Percentiles rank a stretch among this genome's conserved stretches.
Evolutionary conservation across 2,113 vertebrate species (phyloP).

Genomic region (Oncorhynchus nerka): DNA sequence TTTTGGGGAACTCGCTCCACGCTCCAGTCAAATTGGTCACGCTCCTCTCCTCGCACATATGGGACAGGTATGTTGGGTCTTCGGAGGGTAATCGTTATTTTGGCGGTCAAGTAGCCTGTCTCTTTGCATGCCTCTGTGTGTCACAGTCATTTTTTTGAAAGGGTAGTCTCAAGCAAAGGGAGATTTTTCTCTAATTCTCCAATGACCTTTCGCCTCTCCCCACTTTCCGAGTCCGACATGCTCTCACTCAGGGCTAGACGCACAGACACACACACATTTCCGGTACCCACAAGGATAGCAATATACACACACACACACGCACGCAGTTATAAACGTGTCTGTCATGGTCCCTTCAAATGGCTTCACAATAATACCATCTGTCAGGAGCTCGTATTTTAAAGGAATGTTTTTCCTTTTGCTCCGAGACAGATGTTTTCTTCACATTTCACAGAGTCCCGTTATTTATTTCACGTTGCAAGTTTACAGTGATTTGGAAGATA

Average conservation of each 20-base stretch:
- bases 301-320: no score
- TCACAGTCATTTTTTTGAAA: neutral
- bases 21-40: no score
- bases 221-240: neutral
- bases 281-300: no score
- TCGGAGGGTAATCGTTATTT: conserved; percentile 4
- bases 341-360: neutral
- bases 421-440: neutral
- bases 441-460: neutral
- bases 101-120: conserved; percentile 14
- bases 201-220: neutral
- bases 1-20: no score
- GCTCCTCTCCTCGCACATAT: neutral
- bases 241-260: neutral
- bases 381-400: neutral
- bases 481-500: neutral
- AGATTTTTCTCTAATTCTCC: neutral
- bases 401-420: neutral
- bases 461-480: neutral
- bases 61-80: conserved; percentile 19
- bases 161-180: neutral
- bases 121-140: neutral
- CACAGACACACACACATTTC: no score
- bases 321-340: neutral
- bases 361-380: neutral